Evolutionary conservation across 2,797 vertebrate species (phyloP), one percentile per base, ranked within the genome.

Genomic region (Enteromius paludinosus): DNA sequence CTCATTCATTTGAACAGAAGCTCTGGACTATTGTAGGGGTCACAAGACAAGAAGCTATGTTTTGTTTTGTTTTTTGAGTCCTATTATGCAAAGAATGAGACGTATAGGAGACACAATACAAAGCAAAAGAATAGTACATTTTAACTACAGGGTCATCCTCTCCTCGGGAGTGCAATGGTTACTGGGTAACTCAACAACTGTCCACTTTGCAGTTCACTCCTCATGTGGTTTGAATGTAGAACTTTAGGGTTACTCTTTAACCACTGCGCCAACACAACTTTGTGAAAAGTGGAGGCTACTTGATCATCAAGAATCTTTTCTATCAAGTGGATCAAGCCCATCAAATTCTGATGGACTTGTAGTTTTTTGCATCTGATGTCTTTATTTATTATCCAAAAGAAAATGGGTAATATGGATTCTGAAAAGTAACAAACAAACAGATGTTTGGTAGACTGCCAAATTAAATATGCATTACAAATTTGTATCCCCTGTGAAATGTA

Each of bases 21-120:
- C 73, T 78, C 73, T 85, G 35, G 78, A 82, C 54, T 79, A 41
- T 45, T 35, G 52, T 52, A 70, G 38, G 65, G 65, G 20, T 45
- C 11, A 43, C 1, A 8, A 72, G 45, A 66, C 28, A 25, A 28
- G 28, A 66, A 4, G 12, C 17, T 9, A 33, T 41, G 0, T 17
- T 47, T 30, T 15, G 17, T 9, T 70, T 14, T 23, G 25, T 1
- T 10, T 25, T 78, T 33, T 23, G 41, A n/a, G 28, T 35, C 4
- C 75, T 9, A 65, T 49, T 52, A 49, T 15, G 20, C 28, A 78
- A 65, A 35, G 20, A 49, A 49, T 78, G 43, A 35, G 41, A 78
- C 7, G 17, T 56, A 35, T 25, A 74, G 12, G 20, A 74, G 72
- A 59, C 33, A 1, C 9, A 49, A 78, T 35, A 7, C 28, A 65